These are phyloP conservation scores for Xenus cinereus DNA, from an alignment of 2,113 vertebrate species.

Conservation along the genomic window DNA sequence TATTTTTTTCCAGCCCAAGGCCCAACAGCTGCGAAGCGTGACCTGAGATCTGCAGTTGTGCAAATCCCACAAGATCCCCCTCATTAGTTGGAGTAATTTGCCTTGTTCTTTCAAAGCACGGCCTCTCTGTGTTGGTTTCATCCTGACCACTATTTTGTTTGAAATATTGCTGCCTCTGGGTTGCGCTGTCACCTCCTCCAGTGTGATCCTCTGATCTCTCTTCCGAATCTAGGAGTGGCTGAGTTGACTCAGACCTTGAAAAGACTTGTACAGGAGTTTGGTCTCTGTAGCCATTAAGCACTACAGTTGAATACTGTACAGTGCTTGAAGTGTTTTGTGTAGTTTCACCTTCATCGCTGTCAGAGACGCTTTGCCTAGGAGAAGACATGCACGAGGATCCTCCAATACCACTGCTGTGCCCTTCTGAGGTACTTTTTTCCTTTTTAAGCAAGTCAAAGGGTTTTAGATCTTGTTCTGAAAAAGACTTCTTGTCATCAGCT, in stretches of 20 bases:
- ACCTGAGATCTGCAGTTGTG: conserved; percentile 69
- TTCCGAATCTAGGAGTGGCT: conserved; percentile 90
- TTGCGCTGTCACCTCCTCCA: conserved; percentile 47
- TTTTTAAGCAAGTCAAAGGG: conserved; percentile 85
- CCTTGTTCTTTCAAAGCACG: conserved; percentile 69
- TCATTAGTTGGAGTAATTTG: conserved; percentile 35
- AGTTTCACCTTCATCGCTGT: conserved; percentile 88
- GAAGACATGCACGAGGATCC: conserved; percentile 97
- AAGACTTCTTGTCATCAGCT: conserved; percentile 79
- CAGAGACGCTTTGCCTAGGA: conserved; percentile 91
- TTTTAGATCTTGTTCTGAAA: conserved; percentile 87
- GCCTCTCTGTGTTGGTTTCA: conserved; percentile 46
- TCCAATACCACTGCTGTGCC: conserved; percentile 96
- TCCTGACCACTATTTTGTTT: conserved; percentile 71
- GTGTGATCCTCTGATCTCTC: conserved; percentile 81
- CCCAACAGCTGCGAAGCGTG: conserved; percentile 56
- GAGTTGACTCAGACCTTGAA: conserved; percentile 92
- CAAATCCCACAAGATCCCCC: conserved; percentile 59
- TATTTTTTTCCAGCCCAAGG: conserved; percentile 71
- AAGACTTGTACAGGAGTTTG: conserved; percentile 88
- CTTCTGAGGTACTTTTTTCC: conserved; percentile 90
- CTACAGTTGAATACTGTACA: conserved; percentile 93
- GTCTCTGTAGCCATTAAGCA: conserved; percentile 90
- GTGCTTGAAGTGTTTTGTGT: conserved; percentile 90
- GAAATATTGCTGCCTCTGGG: conserved; percentile 74